Evolutionary conservation across 2,113 vertebrate species (phyloP), one percentile per base, ranked within the genome.

Genomic region (Rhabdomys dilectus): DNA sequence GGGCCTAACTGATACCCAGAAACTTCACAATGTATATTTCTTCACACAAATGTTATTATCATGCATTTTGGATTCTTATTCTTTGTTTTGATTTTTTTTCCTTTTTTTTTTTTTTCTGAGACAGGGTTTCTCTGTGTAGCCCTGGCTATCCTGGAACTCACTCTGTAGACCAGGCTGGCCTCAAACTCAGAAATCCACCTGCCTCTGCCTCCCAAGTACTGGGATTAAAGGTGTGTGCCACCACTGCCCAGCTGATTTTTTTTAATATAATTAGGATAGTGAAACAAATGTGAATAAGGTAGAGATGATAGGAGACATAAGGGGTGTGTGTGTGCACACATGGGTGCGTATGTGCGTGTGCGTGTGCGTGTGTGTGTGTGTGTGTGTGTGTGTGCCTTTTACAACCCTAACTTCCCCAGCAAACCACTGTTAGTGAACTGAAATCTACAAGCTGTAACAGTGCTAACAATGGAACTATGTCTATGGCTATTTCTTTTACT

Each of bases 371-470:
- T 56, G 76, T 24, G 29, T 81, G 36, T 3, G 31, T 31, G n/a
- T 21, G 45, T 31, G 16, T 9, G 6, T 56, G 56, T 11, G 1
- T 53, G 36, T 58, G 16, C 11, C 42, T 26, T 72, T 89, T 72
- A 72, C 39, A 91, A 36, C 19, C n/a, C 31, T 58, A 22, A 81
- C 56, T 93, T 88, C 56, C 45, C 70, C 68, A 91, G 68, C n/a
- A 78, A 88, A 94, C 9, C 24, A 15, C 91, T 51, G 36, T 60
- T 80, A 95, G 70, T 31, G 17, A 81, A 91, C 53, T 88, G 53
- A 86, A 81, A 84, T 80, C 91, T 91, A 88, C 36, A 86, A 91
- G 76, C 78, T 75, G 62, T 24, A 88, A 88, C 58, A 91, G 34
- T 81, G 60, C 29, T 77, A 53, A 84, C 51, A 45, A 92, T 39